phyloP scores from a whole-genome alignment of 2,888 invertebrate species.

The Amphimallon solstitiale region DNA sequence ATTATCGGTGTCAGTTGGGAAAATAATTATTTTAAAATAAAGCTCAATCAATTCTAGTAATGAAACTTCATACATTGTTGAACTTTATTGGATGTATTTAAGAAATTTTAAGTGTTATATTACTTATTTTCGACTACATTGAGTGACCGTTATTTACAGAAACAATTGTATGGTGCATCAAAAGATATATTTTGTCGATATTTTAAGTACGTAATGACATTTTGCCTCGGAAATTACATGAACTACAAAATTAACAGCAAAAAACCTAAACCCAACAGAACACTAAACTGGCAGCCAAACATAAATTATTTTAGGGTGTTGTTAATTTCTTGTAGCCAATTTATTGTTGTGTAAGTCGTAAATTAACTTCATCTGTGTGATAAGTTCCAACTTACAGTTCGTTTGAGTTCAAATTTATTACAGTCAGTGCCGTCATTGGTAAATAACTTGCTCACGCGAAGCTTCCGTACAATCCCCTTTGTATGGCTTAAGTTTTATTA shows the following conservation, averaged over 20 bases:
- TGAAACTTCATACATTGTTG: no score
- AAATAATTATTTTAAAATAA: no score
- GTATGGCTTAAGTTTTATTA: constrained; percentile 3
- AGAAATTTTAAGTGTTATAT: no score
- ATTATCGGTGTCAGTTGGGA: no score
- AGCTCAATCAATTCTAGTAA: no score
- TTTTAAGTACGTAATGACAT: neutral
- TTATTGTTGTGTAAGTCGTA: constrained; percentile 26
- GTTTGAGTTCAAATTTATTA: constrained; percentile 24
- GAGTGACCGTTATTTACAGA: no score
- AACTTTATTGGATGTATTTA: no score
- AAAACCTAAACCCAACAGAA: constrained; percentile 6
- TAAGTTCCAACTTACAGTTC: constrained; percentile 24
- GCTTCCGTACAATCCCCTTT: constrained; percentile 3
- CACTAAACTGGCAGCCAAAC: constrained; percentile 8
- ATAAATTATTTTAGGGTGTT: constrained; percentile 26
- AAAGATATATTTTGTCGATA: neutral
- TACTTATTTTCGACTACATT: no score
- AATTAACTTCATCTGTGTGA: constrained; percentile 26
- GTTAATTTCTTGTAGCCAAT: constrained; percentile 33
- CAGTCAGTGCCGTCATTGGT: constrained; percentile 6
- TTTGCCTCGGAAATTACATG: constrained; percentile 1
- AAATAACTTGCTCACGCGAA: constrained; percentile 15
- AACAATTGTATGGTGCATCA: no score
- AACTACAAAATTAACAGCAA: neutral